Conservation (phyloP, 2,113 vertebrate species). For the Australoheros scitulus region DNA sequence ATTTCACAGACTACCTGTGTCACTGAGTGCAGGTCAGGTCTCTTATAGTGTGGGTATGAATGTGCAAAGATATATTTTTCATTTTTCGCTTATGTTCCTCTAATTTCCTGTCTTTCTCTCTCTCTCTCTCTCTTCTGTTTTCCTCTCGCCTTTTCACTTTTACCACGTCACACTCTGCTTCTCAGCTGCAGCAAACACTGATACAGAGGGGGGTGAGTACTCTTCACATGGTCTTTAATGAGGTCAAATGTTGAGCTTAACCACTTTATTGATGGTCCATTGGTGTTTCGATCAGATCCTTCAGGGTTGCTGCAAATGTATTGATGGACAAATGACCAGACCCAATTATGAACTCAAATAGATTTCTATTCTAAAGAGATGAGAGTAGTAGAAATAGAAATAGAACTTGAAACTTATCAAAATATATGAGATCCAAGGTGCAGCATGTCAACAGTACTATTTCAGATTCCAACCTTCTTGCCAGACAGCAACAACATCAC, state of each 20-base stretch:
- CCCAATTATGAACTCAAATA: background rate
- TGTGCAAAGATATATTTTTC: background rate
- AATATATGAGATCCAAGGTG: background rate
- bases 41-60: constrained; percentile 22
- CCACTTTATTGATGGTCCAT: background rate
- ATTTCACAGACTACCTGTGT: background rate
- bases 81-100: background rate
- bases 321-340: constrained; percentile 2
- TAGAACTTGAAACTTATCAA: background rate
- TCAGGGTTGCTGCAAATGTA: background rate
- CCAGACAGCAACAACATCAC: background rate
- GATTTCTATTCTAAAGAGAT: background rate
- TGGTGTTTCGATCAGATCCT: constrained; percentile 12
- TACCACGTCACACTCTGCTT: constrained; percentile 3
- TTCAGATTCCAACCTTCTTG: background rate
- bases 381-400: background rate
- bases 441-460: background rate
- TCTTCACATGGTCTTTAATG: constrained; percentile 3
- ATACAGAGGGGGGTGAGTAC: constrained; percentile 70
- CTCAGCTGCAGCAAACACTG: constrained; percentile 56
- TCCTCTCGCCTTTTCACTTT: background rate
- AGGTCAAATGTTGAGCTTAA: background rate
- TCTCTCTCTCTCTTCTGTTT: background rate
- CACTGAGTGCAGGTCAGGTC: constrained; percentile 24
- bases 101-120: background rate